Evolutionary conservation across 1,140 invertebrate genomes (phyloP), one percentile per base, ranked within the genome.

Genomic region (Formica exsecta): DNA sequence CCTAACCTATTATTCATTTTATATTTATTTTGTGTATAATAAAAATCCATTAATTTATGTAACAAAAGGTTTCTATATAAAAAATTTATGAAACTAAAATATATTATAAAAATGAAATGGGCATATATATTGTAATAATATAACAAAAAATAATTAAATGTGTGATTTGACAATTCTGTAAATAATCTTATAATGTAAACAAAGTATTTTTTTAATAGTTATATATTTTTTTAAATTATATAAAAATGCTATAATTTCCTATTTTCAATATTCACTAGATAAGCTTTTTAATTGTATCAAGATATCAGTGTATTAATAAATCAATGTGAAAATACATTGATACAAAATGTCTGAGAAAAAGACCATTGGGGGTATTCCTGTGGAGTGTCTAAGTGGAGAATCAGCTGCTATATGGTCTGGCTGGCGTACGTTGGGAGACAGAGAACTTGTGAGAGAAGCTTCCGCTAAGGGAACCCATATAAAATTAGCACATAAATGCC

Each of bases 391-490:
- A 36, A 93, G 86, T 41, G 92, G 91, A 66, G 92, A 93, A 85
- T 22, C 89, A 3, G 93, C 92, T 22, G 91, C 86, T n/a, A 91
- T 96, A 88, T 96, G 96, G 96, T 95, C 95, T 59, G 96, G 95
- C 73, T 96, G 96, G 96, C 95, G 95, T 75, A 94, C 93, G 51
- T 95, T 96, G 61, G 95, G 95, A 44, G 94, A 95, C 32, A 93
- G 96, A 90, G 96, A 97, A 92, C 95, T 97, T 51, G 96, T 96
- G 0, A 94, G 97, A 86, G 96, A 97, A 92, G 96, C 97, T 57
- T 96, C 96, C 73, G 95, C 96, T 0, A 97, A 97, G 93, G 96
- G 96, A 19, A 96, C 95, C 61, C 96, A 96, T 89, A 95, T 97
- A 66, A 92, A 95, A 44, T 90, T 97, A 75, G 96, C 96, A 68